Percentiles rank a stretch among this genome's conserved stretches.
These are phyloP conservation scores for Myotis pilosus DNA, from an alignment of 2,797 vertebrate genomes.

Conservation along the genomic window DNA sequence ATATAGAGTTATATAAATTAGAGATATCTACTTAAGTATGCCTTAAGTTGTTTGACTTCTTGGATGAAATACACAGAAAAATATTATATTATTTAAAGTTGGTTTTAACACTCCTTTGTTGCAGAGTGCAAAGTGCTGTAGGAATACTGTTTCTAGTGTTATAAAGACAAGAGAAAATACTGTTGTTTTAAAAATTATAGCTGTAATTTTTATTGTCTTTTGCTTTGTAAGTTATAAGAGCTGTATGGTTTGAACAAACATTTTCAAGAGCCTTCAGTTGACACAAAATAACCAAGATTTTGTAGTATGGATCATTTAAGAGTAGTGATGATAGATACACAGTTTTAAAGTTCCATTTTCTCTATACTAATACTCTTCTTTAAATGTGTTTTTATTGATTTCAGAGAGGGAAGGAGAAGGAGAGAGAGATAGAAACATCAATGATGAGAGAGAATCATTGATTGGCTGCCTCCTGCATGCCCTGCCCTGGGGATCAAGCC, in stretches of 20 bases:
- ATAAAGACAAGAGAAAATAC: not conserved
- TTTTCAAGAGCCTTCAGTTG: not conserved
- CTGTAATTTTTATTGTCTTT: not conserved
- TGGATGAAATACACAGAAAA: constrained; percentile 4
- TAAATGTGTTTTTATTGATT: too few species aligned
- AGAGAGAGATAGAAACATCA: too few species aligned
- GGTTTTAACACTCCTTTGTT: not conserved
- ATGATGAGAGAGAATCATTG: too few species aligned
- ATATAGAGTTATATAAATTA: not conserved
- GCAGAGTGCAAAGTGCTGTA: not conserved
- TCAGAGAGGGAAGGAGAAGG: too few species aligned
- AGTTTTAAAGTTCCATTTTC: constrained; percentile 16
- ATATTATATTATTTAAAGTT: not conserved
- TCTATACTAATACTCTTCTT: not conserved
- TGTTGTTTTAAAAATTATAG: not conserved
- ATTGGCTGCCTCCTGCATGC: too few species aligned
- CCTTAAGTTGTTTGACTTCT: not conserved
- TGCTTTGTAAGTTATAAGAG: not conserved
- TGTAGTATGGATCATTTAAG: not conserved
- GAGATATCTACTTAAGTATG: not conserved
- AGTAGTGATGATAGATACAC: not conserved
- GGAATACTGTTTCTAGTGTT: not conserved
- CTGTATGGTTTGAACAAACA: not conserved
- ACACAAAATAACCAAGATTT: not conserved
- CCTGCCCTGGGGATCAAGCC: too few species aligned